Evolutionary conservation across 2,797 vertebrate species (phyloP).

Genomic region (Etheostoma perlongum): DNA sequence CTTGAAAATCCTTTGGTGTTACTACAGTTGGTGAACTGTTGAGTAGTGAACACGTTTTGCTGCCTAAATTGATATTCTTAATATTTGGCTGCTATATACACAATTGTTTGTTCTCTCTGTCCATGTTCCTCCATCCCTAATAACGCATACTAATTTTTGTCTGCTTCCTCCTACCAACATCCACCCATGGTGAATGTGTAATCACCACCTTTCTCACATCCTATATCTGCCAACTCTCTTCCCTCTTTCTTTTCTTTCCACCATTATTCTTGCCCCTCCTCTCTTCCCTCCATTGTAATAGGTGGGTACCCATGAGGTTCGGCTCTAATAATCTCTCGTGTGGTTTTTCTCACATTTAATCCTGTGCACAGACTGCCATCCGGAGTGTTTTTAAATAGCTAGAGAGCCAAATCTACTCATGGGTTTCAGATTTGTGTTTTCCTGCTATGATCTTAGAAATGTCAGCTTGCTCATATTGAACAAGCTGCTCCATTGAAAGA

Average conservation of each 20-base stretch:
- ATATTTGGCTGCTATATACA: conserved; percentile 16
- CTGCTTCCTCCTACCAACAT: conserved; percentile 40
- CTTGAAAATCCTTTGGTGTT: conserved; percentile 13
- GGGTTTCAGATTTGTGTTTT: conserved; percentile 43
- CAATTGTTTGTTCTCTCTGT: conserved; percentile 10
- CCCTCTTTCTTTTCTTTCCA: conserved; percentile 29
- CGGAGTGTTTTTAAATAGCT: conserved; percentile 36
- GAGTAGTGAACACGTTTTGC: conserved; percentile 10
- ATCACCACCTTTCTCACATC: conserved; percentile 51
- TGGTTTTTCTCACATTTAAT: conserved; percentile 38
- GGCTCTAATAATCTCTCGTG: conserved; percentile 33
- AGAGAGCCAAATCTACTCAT: conserved; percentile 32
- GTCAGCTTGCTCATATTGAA: conserved; percentile 45
- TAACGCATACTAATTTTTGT: conserved; percentile 36
- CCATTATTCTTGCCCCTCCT: conserved; percentile 37
- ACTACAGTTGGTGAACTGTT: conserved; percentile 1
- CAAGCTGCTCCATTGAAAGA: conserved; percentile 63
- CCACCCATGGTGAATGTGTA: conserved; percentile 54
- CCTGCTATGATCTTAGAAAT: conserved; percentile 47
- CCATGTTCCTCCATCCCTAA: conserved; percentile 28
- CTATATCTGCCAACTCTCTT: conserved; percentile 40
- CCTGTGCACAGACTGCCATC: conserved; percentile 33
- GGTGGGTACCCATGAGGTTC: conserved; percentile 24
- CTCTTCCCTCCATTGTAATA: conserved; percentile 37
- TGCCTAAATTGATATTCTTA: conserved; percentile 13